Evolutionary conservation across 2,888 invertebrate species (phyloP), one percentile per base, ranked within the genome.

Genomic region (Hyles lineata): DNA sequence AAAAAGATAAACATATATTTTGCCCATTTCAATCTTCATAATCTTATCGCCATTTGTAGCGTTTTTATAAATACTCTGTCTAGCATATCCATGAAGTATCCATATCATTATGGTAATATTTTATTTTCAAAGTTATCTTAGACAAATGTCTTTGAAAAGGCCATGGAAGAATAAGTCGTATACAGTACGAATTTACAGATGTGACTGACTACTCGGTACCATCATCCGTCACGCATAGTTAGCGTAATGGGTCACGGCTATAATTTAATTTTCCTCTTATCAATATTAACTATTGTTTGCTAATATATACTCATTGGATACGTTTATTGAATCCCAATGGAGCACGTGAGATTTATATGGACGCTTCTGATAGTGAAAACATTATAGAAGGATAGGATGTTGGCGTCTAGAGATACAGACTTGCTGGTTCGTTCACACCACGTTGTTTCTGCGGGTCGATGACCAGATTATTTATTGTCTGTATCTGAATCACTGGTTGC

Each of bases 241-340:
- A 75, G 71, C 75, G 75, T 78, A 76, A 82, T 79, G 77, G 78
- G 79, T 80, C 82, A 79, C 81, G 79, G 74, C 80, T 79, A 83
- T 82, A 80, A 83, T 83, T 83, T 81, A 81, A 85, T 82, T 84
- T 76, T 72, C 74, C 76, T 82, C 80, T 79, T 79, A 80, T 78
- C 83, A 73, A 75, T 80, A 82, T 82, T 78, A 79, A 82, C 82
- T 81, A 83, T 86, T 86, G 85, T 84, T 84, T 80, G 79, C 80
- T 78, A 77, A 82, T 78, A 79, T 78, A 72, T 73, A 73, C 76
- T 76, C 76, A 77, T 80, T 78, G 74, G 74, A 74, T 59, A 59
- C 50, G 78, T 79, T 82, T 80, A 83, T 82, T 83, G 76, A 80
- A 79, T 80, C 76, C 23, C 35, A 75, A 76, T 80, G 76, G 77